Evolutionary conservation across 2,888 invertebrate genomes (phyloP), one percentile per base, ranked within the genome.

Genomic region (Drosophila dives): DNA sequence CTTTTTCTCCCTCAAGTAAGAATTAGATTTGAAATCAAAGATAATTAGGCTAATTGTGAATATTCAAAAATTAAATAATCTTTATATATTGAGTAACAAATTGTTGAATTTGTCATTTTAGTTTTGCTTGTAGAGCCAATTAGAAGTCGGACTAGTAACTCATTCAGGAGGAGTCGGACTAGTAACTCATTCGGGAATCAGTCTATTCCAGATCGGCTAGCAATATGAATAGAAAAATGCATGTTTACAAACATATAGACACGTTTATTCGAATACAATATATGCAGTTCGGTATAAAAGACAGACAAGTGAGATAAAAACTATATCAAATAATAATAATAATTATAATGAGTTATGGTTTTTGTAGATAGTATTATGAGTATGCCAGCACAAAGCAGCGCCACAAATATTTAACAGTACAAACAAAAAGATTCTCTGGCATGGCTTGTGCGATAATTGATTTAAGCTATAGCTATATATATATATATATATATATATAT

Each of bases 191-290:
- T 29, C 29, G 29, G 29, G 29, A 29, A 29, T 29, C 29, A 1
- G 29, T 29, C 6, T 5, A 15, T 8, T 23, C 8, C 15, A 45
- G 45, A 45, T 15, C 23, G 23, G 15, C 20, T 7, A 8, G 8
- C 7, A 8, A 23, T 45, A 4, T 15, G 45, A 8, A 8, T 45
- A 15, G 23, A 23, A 45, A 45, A 45, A 45, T 45, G 45, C 45
- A 45, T 23, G 15, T 45, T 15, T 45, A 45, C 20, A 45, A 45
- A 45, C 45, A 45, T 45, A 45, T 45, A 45, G 45, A 45, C 45
- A 45, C 45, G 58, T 77, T 85, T 85, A 88, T 85, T 85, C 83
- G 86, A 86, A 81, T 81, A 72, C 71, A 80, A 69, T 72, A 72
- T 74, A 85, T 78, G 60, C 42, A 66, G 79, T 64, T 80, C 72